Conservation (phyloP, 2,797 vertebrate genomes). For the Oreochromis grahami region DNA sequence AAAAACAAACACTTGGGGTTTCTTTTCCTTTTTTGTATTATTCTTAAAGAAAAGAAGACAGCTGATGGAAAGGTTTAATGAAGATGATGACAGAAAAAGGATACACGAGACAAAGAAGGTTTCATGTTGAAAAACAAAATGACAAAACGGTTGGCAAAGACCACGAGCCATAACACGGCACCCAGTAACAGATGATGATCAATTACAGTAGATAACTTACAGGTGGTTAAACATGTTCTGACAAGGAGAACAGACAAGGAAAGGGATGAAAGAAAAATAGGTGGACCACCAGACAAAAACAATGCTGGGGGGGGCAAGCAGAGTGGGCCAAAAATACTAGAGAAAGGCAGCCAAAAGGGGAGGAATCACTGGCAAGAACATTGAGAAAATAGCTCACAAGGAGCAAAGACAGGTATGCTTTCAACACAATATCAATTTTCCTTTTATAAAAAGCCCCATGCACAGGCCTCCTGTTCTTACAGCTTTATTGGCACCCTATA, state of each 20-base stretch:
- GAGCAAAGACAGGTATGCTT: slow-evolving; percentile 10
- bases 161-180: neutral
- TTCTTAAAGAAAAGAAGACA: neutral
- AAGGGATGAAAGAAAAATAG: neutral
- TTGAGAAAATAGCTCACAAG: neutral
- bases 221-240: neutral
- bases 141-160: neutral
- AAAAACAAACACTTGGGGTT: neutral
- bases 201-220: neutral
- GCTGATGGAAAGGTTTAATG: neutral
- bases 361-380: neutral
- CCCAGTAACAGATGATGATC: slow-evolving; percentile 1
- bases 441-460: neutral
- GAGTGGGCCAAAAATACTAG: neutral
- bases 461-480: slow-evolving; percentile 15
- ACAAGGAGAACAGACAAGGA: neutral
- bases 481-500: slow-evolving; percentile 26
- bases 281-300: neutral
- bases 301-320: neutral
- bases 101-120: neutral
- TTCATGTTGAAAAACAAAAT: neutral
- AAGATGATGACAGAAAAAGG: neutral
- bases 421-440: slow-evolving; percentile 34
- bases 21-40: neutral
- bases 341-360: neutral